Conservation (phyloP, 2,888 invertebrate species). For the Osedax fenrisi region DNA sequence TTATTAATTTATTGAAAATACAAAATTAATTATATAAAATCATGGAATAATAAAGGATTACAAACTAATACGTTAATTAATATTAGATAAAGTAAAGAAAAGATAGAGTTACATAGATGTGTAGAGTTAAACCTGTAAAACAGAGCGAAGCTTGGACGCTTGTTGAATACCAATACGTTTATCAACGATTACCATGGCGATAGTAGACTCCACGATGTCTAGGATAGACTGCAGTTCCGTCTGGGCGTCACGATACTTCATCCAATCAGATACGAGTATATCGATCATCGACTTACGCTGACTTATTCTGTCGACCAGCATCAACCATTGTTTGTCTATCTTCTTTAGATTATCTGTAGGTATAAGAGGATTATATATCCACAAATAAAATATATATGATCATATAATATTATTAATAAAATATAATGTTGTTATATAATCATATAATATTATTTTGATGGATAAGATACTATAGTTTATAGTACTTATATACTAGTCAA, state of each 20-base stretch:
- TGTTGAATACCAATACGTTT: not conserved
- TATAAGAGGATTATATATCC: not conserved
- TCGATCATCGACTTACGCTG: not conserved
- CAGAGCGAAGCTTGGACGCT: not conserved
- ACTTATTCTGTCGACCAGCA: not conserved
- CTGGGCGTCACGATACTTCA: not conserved
- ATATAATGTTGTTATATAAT: too few species aligned
- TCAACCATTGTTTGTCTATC: not conserved
- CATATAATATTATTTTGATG: too few species aligned
- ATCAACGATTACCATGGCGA: not conserved
- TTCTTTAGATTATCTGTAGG: not conserved
- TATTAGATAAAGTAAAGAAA: too few species aligned
- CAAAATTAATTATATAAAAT: too few species aligned
- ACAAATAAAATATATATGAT: too few species aligned
- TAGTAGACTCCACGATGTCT: not conserved
- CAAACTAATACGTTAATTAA: too few species aligned
- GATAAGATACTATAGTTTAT: too few species aligned
- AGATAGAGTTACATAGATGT: too few species aligned
- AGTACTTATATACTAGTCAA: too few species aligned
- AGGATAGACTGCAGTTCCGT: not conserved
- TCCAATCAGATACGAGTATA: not conserved
- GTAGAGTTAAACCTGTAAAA: not conserved
- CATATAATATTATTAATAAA: too few species aligned
- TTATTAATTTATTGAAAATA: too few species aligned
- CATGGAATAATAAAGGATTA: too few species aligned